Percentiles rank a stretch among this genome's conserved stretches.
Evolutionary conservation across 2,797 vertebrate species (phyloP).

Genomic region (Heliangelus exortis): DNA sequence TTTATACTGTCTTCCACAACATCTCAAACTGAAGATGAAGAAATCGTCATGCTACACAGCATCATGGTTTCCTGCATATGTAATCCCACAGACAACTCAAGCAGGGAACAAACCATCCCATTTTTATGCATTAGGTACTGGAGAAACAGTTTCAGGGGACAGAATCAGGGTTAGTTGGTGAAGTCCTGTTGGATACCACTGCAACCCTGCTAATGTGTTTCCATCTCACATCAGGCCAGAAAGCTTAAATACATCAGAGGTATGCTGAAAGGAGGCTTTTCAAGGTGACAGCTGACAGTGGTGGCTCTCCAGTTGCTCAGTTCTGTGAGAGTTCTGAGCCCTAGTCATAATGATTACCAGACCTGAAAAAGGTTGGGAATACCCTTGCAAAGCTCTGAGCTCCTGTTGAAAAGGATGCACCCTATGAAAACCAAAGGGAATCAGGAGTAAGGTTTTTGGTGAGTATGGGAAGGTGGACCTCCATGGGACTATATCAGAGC

Average conservation of each 20-base stretch:
- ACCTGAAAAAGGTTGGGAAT: background rate
- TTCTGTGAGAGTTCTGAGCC: background rate
- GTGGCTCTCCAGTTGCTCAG: background rate
- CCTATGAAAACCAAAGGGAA: background rate
- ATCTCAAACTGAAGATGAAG: background rate
- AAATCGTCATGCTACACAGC: background rate
- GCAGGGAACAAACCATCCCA: background rate
- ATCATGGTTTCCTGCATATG: background rate
- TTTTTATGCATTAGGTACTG: background rate
- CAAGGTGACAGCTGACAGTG: background rate
- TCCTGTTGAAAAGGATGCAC: background rate
- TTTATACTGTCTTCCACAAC: background rate
- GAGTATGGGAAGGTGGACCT: background rate
- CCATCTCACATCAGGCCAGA: background rate
- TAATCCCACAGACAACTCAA: background rate
- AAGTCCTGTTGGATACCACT: background rate
- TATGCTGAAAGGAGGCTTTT: background rate
- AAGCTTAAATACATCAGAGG: background rate
- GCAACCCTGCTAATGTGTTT: background rate
- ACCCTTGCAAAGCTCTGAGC: background rate
- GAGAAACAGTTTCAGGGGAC: background rate
- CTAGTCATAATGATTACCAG: background rate
- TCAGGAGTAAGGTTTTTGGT: background rate
- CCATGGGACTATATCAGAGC: rapidly evolving
- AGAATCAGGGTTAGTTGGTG: background rate